These are phyloP conservation scores for Ailuropoda melanoleuca DNA, from an alignment of 2,113 vertebrate species.

Conservation along the genomic window DNA sequence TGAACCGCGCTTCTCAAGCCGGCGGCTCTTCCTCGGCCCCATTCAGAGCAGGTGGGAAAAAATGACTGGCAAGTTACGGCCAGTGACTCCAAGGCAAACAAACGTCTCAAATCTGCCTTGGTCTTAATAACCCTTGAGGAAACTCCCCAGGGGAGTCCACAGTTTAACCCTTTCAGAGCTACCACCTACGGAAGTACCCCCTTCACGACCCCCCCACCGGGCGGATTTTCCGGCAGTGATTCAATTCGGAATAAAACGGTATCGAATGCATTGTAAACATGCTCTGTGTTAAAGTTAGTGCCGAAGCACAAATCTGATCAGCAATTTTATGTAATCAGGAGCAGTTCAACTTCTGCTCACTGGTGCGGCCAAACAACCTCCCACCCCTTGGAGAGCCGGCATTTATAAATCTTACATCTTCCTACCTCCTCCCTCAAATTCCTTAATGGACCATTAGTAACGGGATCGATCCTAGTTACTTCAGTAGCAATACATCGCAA, in stretches of 20 bases:
- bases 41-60: neutral
- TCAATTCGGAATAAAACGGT: neutral
- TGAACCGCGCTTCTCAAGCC: neutral
- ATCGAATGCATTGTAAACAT: neutral
- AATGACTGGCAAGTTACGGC: neutral
- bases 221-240: neutral
- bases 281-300: neutral
- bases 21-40: neutral
- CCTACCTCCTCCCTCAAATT: conserved; percentile 36
- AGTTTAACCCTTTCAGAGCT: neutral
- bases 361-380: neutral
- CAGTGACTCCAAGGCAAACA: neutral
- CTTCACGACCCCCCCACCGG: neutral
- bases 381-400: neutral
- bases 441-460: conserved; percentile 67
- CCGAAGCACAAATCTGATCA: neutral
- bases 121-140: neutral
- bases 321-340: neutral
- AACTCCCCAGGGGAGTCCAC: neutral
- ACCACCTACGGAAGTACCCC: neutral
- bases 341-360: conserved; percentile 40
- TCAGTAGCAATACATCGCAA: neutral
- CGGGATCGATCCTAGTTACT: conserved; percentile 32
- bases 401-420: conserved; percentile 24
- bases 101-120: neutral